phyloP scores from a whole-genome alignment of 2,888 invertebrate species.

The Dicycla oo region DNA sequence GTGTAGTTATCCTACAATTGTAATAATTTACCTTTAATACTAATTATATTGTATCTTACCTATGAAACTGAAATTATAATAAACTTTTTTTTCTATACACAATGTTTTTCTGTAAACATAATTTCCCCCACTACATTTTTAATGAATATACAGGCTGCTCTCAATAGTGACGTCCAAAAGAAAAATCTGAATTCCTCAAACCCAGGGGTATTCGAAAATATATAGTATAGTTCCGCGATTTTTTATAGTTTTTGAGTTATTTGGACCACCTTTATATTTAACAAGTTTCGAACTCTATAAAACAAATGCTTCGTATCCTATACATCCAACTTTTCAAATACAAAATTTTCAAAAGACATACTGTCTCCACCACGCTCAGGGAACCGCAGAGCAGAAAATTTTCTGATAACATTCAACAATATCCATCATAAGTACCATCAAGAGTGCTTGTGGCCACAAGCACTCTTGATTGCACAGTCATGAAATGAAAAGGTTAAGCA shows the following conservation, averaged over 20 bases:
- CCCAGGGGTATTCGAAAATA: no score
- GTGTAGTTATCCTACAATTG: constrained; percentile 2
- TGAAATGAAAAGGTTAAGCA: not conserved
- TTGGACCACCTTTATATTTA: no score
- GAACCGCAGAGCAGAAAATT: not conserved
- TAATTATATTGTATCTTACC: not conserved
- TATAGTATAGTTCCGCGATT: no score
- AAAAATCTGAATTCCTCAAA: no score
- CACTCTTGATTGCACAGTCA: not conserved
- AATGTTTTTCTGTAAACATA: constrained; percentile 13
- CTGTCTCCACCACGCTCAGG: not conserved
- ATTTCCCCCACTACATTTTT: not conserved
- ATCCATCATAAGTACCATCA: no score
- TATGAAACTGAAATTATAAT: constrained; percentile 5
- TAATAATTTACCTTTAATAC: constrained; percentile 6
- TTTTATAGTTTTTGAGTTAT: no score
- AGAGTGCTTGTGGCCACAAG: not conserved
- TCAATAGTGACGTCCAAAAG: no score
- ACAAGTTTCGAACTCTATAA: not conserved
- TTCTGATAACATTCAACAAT: not conserved
- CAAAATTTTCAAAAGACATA: not conserved
- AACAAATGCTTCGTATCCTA: not conserved
- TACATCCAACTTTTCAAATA: not conserved
- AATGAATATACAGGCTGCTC: no score
- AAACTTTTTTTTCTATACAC: constrained; percentile 15